phyloP scores from a whole-genome alignment of 2,797 vertebrate species.

The Sebastes vulpes region DNA sequence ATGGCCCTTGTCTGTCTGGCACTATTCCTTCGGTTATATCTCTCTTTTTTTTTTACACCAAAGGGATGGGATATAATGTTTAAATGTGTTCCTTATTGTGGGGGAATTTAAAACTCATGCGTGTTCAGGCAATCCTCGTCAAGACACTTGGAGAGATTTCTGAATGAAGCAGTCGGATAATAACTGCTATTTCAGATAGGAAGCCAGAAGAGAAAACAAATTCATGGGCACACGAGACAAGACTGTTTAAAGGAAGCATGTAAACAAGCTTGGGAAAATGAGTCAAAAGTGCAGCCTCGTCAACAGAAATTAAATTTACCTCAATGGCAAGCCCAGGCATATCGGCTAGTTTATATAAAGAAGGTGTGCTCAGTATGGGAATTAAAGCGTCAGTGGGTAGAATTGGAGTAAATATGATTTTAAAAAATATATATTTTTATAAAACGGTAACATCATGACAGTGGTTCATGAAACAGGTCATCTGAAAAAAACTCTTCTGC shows the following conservation, averaged over 20 bases:
- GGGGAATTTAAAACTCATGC: constrained; percentile 43
- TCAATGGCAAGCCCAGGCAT: constrained; percentile 34
- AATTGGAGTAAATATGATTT: too few relatives aligned
- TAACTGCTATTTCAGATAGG: constrained; percentile 48
- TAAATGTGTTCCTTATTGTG: constrained; percentile 54
- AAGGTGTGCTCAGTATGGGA: not conserved
- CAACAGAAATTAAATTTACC: constrained; percentile 30
- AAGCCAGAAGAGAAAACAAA: constrained; percentile 47
- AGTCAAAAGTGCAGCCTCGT: constrained; percentile 41
- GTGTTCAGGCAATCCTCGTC: constrained; percentile 60
- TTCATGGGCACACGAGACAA: constrained; percentile 21
- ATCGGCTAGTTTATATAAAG: constrained; percentile 35
- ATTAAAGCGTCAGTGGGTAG: not conserved
- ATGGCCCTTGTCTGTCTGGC: constrained; percentile 77
- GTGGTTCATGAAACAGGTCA: too few relatives aligned
- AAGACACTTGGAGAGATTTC: constrained; percentile 51
- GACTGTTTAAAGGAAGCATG: constrained; percentile 34
- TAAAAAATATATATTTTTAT: too few relatives aligned
- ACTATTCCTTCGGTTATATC: constrained; percentile 43
- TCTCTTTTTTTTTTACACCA: constrained; percentile 25
- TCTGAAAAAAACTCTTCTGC: too few relatives aligned
- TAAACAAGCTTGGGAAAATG: constrained; percentile 55
- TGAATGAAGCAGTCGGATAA: constrained; percentile 68
- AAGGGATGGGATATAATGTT: constrained; percentile 55
- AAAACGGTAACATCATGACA: too few relatives aligned